phyloP scores from a whole-genome alignment of 1,140 invertebrate species.

The Parasteatoda tepidariorum region DNA sequence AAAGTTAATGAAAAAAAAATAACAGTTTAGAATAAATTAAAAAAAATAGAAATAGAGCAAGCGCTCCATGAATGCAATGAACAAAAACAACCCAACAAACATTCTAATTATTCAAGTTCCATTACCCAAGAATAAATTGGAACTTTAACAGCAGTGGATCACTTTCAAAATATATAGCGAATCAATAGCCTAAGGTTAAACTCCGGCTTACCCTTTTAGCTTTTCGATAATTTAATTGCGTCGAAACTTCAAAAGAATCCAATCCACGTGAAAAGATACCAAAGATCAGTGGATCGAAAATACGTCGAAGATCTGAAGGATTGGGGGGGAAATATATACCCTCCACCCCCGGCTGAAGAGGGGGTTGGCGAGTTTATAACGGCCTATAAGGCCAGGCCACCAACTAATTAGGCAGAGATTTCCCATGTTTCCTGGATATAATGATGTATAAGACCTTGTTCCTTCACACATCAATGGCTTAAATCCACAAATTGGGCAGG shows the following conservation, averaged over 20 bases:
- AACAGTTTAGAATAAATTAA: no score
- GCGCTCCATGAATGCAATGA: no score
- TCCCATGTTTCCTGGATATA: conserved; percentile 43
- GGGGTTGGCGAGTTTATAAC: conserved; percentile 4
- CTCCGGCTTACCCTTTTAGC: conserved; percentile 6
- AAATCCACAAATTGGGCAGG: conserved; percentile 9
- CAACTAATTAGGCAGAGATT: conserved; percentile 24
- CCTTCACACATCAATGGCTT: conserved; percentile 36
- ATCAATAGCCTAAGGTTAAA: neutral
- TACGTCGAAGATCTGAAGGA: neutral
- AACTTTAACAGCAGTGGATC: no score
- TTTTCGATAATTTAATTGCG: conserved; percentile 51
- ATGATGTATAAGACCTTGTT: conserved; percentile 35
- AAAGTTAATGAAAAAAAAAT: no score
- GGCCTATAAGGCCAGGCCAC: neutral
- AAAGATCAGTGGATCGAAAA: conserved; percentile 28
- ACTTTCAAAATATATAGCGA: neutral
- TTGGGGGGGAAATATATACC: neutral
- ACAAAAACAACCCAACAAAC: no score
- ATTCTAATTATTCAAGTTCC: no score
- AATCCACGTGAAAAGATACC: neutral
- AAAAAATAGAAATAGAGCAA: no score
- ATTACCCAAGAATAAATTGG: no score
- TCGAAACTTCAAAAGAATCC: conserved; percentile 42
- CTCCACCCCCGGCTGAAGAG: neutral